Conservation (phyloP, 2,113 vertebrate genomes). For the Xiphophorus hellerii region DNA sequence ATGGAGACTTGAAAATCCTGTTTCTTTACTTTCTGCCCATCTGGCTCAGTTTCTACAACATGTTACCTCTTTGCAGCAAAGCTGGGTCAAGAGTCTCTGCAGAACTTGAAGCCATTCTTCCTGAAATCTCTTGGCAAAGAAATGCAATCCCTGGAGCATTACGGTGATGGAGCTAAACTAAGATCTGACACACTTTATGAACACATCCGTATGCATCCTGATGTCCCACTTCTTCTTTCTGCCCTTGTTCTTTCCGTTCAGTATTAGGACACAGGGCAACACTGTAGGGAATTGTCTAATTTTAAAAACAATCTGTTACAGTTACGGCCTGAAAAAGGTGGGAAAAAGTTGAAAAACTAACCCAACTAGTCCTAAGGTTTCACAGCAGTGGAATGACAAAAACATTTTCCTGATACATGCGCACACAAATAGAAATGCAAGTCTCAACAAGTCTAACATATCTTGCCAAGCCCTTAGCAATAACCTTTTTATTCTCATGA, state of each 20-base stretch:
- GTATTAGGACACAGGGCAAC: background rate
- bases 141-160: constrained; percentile 56
- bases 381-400: constrained; percentile 3
- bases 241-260: constrained; percentile 31
- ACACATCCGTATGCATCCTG: constrained; percentile 7
- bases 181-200: constrained; percentile 26
- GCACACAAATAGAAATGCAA: constrained; percentile 31
- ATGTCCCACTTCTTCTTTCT: constrained; percentile 50
- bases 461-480: constrained; percentile 43
- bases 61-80: constrained; percentile 40
- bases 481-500: constrained; percentile 2
- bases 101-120: constrained; percentile 27
- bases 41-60: constrained; percentile 29
- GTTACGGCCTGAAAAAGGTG: background rate
- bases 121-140: constrained; percentile 21
- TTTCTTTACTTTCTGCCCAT: background rate
- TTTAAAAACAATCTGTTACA: background rate
- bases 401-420: constrained; percentile 23
- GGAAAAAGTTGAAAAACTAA: constrained; percentile 11
- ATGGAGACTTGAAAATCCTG: background rate
- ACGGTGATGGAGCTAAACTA: constrained; percentile 36
- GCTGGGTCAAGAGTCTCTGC: constrained; percentile 30
- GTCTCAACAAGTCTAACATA: constrained; percentile 45
- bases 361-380: background rate
- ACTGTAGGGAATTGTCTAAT: background rate